Conservation (phyloP, 1,140 invertebrate species). For the Sipha flava region DNA sequence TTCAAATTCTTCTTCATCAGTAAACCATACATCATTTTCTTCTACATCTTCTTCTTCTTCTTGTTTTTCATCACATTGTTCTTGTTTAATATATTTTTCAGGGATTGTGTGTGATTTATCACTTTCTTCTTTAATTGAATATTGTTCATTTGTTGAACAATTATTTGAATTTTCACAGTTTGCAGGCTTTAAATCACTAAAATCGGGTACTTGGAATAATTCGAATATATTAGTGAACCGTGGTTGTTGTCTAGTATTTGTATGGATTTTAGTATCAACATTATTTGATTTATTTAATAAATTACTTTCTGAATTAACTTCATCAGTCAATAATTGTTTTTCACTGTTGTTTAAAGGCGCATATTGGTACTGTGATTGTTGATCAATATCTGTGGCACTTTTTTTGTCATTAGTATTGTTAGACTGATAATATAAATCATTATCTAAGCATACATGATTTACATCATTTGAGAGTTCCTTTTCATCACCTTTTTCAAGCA, state of each 20-base stretch:
- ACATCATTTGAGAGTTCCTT: no score
- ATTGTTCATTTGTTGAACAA: background rate
- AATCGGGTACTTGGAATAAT: constrained; percentile 15
- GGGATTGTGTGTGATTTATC: background rate
- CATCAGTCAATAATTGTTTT: background rate
- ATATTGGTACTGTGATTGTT: background rate
- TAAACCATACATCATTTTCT: background rate
- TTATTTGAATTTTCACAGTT: background rate
- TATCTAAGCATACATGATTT: no score
- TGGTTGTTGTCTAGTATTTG: background rate
- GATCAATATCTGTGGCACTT: background rate
- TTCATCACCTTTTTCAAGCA: no score
- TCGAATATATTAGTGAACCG: background rate
- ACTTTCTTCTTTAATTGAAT: background rate
- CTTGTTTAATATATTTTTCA: background rate
- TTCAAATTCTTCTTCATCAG: background rate
- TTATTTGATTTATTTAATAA: background rate
- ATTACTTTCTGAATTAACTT: background rate
- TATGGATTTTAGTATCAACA: background rate
- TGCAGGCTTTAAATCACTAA: background rate
- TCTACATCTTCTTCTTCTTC: background rate
- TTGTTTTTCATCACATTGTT: background rate
- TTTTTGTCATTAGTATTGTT: background rate
- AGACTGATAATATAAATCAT: no score
- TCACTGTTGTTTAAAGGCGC: background rate